Evolutionary conservation across 2,797 vertebrate species (phyloP).

Genomic region (Neostethus bicornis): DNA sequence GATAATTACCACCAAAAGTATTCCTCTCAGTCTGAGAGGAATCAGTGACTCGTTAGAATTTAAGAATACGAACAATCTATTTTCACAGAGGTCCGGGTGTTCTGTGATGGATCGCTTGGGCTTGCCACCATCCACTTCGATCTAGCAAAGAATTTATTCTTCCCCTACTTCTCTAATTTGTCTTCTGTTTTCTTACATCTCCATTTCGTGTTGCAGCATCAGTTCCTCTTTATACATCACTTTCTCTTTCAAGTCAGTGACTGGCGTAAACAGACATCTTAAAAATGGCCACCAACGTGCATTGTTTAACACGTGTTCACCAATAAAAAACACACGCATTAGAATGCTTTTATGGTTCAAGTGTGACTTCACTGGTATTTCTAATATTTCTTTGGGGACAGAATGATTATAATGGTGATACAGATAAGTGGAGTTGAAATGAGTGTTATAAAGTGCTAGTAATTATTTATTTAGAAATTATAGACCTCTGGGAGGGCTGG

Average conservation of each 20-base stretch:
- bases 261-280: constrained; percentile 37
- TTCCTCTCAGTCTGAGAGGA: constrained; percentile 4
- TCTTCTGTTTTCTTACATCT: constrained; percentile 10
- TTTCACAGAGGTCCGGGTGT: constrained; percentile 24
- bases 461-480: constrained; percentile 78
- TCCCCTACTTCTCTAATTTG: constrained; percentile 15
- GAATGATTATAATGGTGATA: constrained; percentile 23
- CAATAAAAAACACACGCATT: constrained; percentile 13
- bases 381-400: constrained; percentile 12
- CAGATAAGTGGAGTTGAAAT: constrained; percentile 29
- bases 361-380: constrained; percentile 15
- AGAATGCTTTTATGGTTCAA: constrained; percentile 10
- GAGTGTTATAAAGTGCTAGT: constrained; percentile 34
- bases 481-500: constrained; percentile 66
- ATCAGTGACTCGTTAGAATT: constrained; percentile 39
- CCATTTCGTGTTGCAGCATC: constrained; percentile 9
- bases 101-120: constrained; percentile 33
- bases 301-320: constrained; percentile 25
- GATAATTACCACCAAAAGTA: constrained; percentile 5
- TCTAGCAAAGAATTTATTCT: constrained; percentile 24
- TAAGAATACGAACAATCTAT: constrained; percentile 43
- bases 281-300: constrained; percentile 27
- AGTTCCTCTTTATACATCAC: neutral
- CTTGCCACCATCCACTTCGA: constrained; percentile 25
- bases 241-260: neutral